These are phyloP conservation scores for Platerodrilus igneus DNA, from an alignment of 2,888 invertebrate species.

Conservation along the genomic window DNA sequence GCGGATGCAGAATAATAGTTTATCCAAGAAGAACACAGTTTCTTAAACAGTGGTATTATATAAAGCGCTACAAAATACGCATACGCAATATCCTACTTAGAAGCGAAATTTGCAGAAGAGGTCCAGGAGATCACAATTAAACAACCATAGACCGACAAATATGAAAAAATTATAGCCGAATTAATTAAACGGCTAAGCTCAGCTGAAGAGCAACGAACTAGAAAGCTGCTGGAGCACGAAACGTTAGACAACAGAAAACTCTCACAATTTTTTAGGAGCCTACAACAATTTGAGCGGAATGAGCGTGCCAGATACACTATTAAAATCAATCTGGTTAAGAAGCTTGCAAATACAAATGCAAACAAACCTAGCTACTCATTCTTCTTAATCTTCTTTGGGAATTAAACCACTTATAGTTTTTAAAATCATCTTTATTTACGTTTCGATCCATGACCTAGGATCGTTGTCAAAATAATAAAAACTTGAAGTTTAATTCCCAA, in stretches of 20 bases:
- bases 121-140: constrained; percentile 29
- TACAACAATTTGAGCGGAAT: constrained; percentile 8
- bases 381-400: too few relatives aligned
- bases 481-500: too few relatives aligned
- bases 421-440: too few relatives aligned
- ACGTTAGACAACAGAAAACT: constrained; percentile 19
- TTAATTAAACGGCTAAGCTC: constrained; percentile 24
- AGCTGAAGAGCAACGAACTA: constrained; percentile 6
- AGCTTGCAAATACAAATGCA: constrained; percentile 10
- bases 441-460: too few relatives aligned
- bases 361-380: constrained; percentile 10
- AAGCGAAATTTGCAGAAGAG: constrained; percentile 24
- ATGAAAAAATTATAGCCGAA: constrained; percentile 27
- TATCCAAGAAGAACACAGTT: too few relatives aligned
- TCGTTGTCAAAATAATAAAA: too few relatives aligned
- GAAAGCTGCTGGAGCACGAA: constrained; percentile 11
- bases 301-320: constrained; percentile 2
- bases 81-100: constrained; percentile 24
- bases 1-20: too few relatives aligned
- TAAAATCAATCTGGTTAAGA: constrained; percentile 9
- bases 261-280: constrained; percentile 14
- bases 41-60: constrained; percentile 18
- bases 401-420: too few relatives aligned
- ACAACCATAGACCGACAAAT: constrained; percentile 25
- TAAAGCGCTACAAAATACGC: constrained; percentile 24